phyloP scores from a whole-genome alignment of 2,888 invertebrate genomes.

The Caenorhabditis wallacei region DNA sequence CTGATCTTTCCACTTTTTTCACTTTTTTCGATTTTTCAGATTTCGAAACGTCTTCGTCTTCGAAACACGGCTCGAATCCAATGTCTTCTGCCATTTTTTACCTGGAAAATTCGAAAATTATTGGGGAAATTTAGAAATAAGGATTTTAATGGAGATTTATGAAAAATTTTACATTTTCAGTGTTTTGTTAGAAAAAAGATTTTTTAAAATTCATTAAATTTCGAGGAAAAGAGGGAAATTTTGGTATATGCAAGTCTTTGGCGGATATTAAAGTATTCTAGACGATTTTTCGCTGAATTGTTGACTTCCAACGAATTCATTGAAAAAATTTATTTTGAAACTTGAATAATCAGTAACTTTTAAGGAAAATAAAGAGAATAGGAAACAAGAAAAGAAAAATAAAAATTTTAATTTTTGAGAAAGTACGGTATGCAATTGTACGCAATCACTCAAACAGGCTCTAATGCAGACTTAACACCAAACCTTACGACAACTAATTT shows the following conservation, averaged over 20 bases:
- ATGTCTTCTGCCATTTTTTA: constrained; percentile 69
- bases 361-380: not conserved
- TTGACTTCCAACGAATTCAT: too few relatives aligned
- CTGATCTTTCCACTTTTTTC: constrained; percentile 49
- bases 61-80: constrained; percentile 70
- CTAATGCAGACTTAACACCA: constrained; percentile 1
- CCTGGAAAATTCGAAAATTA: constrained; percentile 20
- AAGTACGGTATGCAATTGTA: constrained; percentile 32
- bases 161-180: too few relatives aligned
- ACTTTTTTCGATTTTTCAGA: constrained; percentile 58
- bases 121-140: not conserved
- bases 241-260: too few relatives aligned
- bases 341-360: too few relatives aligned
- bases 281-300: too few relatives aligned
- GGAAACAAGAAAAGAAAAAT: not conserved
- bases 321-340: too few relatives aligned
- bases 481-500: constrained; percentile 33
- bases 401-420: constrained; percentile 4
- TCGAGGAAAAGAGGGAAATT: too few relatives aligned
- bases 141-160: too few relatives aligned
- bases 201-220: too few relatives aligned
- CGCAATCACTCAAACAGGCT: not conserved
- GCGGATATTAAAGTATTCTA: too few relatives aligned
- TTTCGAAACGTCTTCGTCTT: constrained; percentile 55
- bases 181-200: too few relatives aligned